These are phyloP conservation scores for Cerceris ruficornis DNA, from an alignment of 2,888 invertebrate species.

Conservation along the genomic window DNA sequence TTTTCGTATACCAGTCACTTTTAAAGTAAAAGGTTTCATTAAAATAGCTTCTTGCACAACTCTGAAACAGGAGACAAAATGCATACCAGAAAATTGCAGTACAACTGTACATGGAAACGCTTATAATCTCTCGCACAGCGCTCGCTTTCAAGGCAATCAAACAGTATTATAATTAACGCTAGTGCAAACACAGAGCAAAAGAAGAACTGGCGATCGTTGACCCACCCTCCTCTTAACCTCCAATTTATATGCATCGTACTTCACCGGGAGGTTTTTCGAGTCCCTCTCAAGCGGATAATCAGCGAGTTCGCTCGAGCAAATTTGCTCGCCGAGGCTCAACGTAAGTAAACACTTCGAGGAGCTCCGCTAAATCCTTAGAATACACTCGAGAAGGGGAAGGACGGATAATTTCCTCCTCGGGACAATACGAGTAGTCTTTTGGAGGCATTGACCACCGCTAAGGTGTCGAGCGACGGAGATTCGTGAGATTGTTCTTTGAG, in stretches of 20 bases:
- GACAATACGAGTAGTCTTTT: neutral
- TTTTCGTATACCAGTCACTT: neutral
- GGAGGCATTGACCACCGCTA: neutral
- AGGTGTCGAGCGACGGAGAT: slow-evolving; percentile 38
- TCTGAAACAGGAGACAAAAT: neutral
- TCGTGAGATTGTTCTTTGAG: slow-evolving; percentile 15
- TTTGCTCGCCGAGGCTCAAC: slow-evolving; percentile 56
- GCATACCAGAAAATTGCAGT: neutral
- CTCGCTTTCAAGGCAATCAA: slow-evolving; percentile 1
- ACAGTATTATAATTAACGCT: slow-evolving; percentile 33
- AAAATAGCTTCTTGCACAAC: neutral
- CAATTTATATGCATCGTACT: slow-evolving; percentile 63
- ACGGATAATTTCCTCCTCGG: slow-evolving; percentile 46
- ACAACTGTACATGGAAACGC: neutral
- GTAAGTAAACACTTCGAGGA: slow-evolving; percentile 62
- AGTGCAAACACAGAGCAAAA: slow-evolving; percentile 11
- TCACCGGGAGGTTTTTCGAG: slow-evolving; percentile 53
- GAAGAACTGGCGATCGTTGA: slow-evolving; percentile 27
- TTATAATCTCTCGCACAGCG: neutral
- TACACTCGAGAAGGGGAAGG: slow-evolving; percentile 54
- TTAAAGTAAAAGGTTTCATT: neutral
- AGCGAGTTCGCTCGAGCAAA: slow-evolving; percentile 61
- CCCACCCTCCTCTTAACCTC: slow-evolving; percentile 42
- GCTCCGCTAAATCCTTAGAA: slow-evolving; percentile 64
- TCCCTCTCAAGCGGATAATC: slow-evolving; percentile 59